Conservation (phyloP, 2,797 vertebrate genomes). For the Poecile montanus region DNA sequence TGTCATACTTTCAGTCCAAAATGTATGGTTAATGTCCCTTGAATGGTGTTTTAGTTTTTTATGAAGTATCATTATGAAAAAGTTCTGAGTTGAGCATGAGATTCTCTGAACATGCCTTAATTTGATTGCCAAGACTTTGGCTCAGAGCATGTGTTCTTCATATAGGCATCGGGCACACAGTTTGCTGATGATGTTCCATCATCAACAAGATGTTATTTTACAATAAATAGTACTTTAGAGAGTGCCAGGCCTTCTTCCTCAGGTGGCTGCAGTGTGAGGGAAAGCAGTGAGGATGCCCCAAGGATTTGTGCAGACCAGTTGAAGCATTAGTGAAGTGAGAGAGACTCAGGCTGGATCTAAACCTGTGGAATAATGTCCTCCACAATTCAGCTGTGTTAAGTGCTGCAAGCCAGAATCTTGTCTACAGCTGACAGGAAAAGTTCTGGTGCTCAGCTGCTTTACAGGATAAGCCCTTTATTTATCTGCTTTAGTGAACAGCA, state of each 20-base stretch:
- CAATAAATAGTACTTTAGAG: background rate
- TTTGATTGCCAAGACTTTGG: background rate
- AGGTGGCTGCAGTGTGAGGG: background rate
- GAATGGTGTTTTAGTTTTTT: background rate
- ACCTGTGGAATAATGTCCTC: background rate
- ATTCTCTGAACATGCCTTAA: background rate
- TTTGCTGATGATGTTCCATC: background rate
- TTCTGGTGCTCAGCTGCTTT: conserved; percentile 4
- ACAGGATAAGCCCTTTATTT: conserved; percentile 33
- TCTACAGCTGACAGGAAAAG: background rate
- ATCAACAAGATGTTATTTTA: background rate
- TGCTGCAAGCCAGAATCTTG: background rate
- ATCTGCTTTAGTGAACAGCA: background rate
- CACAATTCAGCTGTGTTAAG: background rate
- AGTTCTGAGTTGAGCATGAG: background rate
- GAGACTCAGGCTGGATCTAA: background rate
- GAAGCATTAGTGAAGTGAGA: background rate
- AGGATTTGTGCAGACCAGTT: background rate
- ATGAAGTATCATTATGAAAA: background rate
- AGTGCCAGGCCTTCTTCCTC: background rate
- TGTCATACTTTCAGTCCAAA: background rate
- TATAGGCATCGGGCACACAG: background rate
- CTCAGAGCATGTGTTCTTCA: background rate
- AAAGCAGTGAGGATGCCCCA: background rate
- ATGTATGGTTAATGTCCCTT: background rate